Conservation (phyloP, 2,797 vertebrate species). For the Psittacula echo region DNA sequence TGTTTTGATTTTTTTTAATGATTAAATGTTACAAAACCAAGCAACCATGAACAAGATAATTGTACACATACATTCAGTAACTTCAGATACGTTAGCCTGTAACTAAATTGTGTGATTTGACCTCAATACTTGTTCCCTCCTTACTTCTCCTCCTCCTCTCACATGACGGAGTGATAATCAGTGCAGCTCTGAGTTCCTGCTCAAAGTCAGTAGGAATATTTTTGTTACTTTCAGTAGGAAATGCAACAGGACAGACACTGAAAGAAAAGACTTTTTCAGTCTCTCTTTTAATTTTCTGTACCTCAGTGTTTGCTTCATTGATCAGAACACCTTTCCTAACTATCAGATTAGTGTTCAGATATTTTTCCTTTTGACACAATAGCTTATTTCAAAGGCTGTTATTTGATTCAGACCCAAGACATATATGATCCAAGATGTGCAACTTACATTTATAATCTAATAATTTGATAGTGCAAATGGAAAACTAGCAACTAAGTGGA, state of each 20-base stretch:
- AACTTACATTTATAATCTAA: background rate
- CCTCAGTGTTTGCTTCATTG: background rate
- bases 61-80: background rate
- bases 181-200: background rate
- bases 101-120: background rate
- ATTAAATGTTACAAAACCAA: slow-evolving; percentile 30
- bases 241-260: background rate
- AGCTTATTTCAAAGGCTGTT: slow-evolving; percentile 6
- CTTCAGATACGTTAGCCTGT: background rate
- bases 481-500: slow-evolving; percentile 2
- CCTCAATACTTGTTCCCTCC: background rate
- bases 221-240: background rate
- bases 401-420: background rate
- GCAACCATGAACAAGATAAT: background rate
- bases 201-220: background rate
- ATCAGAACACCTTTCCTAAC: background rate
- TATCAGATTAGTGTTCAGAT: background rate
- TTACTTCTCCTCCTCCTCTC: background rate
- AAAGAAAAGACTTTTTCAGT: background rate
- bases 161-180: background rate
- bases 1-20: slow-evolving; percentile 41
- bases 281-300: background rate
- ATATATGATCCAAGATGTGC: background rate
- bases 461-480: background rate
- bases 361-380: background rate